A percentile compares a stretch with the other conserved stretches of the same genome.
Evolutionary conservation across 2,888 invertebrate genomes (phyloP).

Genomic region (Hypena proboscidalis): DNA sequence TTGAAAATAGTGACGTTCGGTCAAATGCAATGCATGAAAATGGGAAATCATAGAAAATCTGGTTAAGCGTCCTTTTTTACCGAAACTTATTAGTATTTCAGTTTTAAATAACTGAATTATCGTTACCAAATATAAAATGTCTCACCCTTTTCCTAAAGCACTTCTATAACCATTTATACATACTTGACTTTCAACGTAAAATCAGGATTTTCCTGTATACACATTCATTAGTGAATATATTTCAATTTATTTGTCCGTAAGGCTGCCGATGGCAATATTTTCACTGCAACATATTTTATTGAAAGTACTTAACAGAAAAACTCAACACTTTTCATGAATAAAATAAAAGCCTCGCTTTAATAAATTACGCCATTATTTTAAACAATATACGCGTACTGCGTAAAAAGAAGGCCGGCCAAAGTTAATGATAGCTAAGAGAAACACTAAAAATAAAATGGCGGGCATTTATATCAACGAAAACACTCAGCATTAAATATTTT

Average conservation of each 20-base stretch:
- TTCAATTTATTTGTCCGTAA: not conserved
- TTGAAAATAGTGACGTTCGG: too few relatives aligned
- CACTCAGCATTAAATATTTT: slow-evolving; percentile 23
- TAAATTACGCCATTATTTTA: slow-evolving; percentile 8
- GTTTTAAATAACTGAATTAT: too few relatives aligned
- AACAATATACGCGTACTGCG: not conserved
- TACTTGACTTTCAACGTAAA: too few relatives aligned
- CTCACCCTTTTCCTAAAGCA: too few relatives aligned
- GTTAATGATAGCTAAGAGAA: slow-evolving; percentile 9
- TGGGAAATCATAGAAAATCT: too few relatives aligned
- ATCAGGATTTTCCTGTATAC: too few relatives aligned
- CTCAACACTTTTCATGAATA: not conserved
- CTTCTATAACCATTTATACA: too few relatives aligned
- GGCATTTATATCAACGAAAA: slow-evolving; percentile 14
- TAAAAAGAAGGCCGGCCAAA: slow-evolving; percentile 3
- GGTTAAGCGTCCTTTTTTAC: too few relatives aligned
- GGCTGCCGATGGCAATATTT: not conserved
- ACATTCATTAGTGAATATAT: too few relatives aligned
- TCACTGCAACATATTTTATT: not conserved
- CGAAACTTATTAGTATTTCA: too few relatives aligned
- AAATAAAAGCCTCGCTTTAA: not conserved
- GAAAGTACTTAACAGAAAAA: not conserved
- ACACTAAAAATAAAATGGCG: slow-evolving; percentile 11
- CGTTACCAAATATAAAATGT: too few relatives aligned
- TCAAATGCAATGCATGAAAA: too few relatives aligned